A percentile compares a stretch with the other conserved stretches of the same genome.
Conservation (phyloP, 2,113 vertebrate species). For the Callipepla californica region DNA sequence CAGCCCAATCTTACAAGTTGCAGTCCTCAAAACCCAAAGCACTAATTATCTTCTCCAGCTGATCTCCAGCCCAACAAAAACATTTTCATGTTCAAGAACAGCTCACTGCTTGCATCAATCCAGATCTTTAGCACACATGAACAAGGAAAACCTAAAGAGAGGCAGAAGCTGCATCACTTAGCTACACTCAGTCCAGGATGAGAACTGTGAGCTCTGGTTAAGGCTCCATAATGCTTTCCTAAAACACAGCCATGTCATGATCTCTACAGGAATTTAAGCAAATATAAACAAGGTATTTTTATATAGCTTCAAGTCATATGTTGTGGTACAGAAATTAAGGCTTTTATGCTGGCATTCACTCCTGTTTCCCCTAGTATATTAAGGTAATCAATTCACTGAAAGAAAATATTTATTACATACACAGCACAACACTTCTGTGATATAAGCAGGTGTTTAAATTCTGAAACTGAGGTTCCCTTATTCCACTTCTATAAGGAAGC, state of each 20-base stretch:
- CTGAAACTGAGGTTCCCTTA: not conserved
- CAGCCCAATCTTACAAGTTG: not conserved
- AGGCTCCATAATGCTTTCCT: not conserved
- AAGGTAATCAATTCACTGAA: not conserved
- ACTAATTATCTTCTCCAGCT: not conserved
- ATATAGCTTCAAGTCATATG: not conserved
- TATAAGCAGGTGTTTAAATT: not conserved
- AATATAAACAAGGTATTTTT: not conserved
- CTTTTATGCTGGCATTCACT: not conserved
- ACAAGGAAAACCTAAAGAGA: not conserved
- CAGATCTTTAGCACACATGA: not conserved
- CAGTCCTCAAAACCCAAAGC: not conserved
- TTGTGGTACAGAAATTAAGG: not conserved
- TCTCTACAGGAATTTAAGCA: not conserved
- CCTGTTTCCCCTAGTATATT: not conserved
- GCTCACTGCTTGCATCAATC: not conserved
- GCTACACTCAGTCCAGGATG: not conserved
- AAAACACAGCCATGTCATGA: not conserved
- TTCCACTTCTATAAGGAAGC: not conserved
- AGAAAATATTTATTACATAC: not conserved
- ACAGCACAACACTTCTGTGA: not conserved
- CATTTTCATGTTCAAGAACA: not conserved
- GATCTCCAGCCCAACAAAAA: not conserved
- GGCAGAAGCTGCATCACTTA: accelerated
- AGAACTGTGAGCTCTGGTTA: not conserved